phyloP scores from a whole-genome alignment of 2,113 vertebrate species.

The Apteryx owenii region DNA sequence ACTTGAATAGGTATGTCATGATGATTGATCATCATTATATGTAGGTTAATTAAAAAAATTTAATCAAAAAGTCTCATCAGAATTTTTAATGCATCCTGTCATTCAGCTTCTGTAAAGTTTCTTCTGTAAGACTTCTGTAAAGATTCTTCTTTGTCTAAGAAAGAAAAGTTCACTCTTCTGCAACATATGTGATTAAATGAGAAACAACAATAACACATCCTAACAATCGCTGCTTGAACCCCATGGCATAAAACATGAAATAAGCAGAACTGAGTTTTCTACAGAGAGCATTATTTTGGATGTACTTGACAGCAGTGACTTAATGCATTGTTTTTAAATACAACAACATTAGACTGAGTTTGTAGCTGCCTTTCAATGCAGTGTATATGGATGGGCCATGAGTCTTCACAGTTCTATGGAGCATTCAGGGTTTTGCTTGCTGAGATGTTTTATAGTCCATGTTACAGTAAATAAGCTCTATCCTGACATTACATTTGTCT shows the following conservation, averaged over 20 bases:
- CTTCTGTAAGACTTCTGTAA: neutral
- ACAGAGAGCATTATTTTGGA: neutral
- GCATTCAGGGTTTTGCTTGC: neutral
- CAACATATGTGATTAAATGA: neutral
- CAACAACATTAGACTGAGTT: neutral
- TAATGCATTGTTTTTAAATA: neutral
- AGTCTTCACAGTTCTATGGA: neutral
- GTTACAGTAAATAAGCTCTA: neutral
- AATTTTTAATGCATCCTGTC: neutral
- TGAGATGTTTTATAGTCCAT: neutral
- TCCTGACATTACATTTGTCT: neutral
- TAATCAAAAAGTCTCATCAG: neutral
- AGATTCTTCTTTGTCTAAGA: neutral
- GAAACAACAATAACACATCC: neutral
- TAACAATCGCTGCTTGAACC: neutral
- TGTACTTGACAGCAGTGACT: neutral
- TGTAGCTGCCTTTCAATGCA: neutral
- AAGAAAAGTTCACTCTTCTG: neutral
- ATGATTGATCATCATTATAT: neutral
- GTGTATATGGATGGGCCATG: neutral
- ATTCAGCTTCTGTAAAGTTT: neutral
- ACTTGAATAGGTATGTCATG: neutral
- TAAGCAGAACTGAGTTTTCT: neutral
- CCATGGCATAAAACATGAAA: neutral
- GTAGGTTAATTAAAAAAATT: neutral